These are phyloP conservation scores for Petrolisthes cinctipes DNA, from an alignment of 2,888 invertebrate species.

Conservation along the genomic window DNA sequence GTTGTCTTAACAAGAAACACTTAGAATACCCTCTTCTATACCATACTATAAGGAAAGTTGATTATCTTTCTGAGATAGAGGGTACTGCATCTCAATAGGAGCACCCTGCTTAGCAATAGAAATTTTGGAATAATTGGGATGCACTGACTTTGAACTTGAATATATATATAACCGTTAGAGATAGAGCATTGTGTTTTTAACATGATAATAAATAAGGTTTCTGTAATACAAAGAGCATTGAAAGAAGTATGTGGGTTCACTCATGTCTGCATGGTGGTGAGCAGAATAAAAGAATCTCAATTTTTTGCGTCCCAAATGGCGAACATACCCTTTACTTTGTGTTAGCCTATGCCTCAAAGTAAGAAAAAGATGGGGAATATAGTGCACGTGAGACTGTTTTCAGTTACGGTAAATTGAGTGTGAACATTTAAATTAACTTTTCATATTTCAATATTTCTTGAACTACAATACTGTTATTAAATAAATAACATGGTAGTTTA, in stretches of 20 bases:
- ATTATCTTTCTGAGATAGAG: conserved; percentile 1
- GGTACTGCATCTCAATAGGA: neutral
- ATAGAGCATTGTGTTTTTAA: neutral
- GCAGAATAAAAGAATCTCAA: neutral
- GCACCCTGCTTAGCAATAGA: neutral
- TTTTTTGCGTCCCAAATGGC: neutral
- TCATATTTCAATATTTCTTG: too few relatives aligned
- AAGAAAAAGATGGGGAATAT: too few relatives aligned
- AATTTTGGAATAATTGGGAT: neutral
- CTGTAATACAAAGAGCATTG: neutral
- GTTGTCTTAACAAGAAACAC: neutral
- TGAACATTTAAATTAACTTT: too few relatives aligned
- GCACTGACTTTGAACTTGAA: neutral
- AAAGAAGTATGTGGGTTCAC: neutral
- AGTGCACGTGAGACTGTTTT: too few relatives aligned
- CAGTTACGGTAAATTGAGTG: too few relatives aligned
- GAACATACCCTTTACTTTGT: neutral
- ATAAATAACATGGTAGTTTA: too few relatives aligned
- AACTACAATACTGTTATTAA: too few relatives aligned
- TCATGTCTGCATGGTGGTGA: neutral
- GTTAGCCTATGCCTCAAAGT: too few relatives aligned
- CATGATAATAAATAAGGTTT: neutral
- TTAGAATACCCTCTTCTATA: neutral
- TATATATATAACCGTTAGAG: neutral
- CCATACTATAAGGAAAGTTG: neutral